These are phyloP conservation scores for Oxyruncus cristatus DNA, from an alignment of 2,113 vertebrate genomes.

Conservation along the genomic window DNA sequence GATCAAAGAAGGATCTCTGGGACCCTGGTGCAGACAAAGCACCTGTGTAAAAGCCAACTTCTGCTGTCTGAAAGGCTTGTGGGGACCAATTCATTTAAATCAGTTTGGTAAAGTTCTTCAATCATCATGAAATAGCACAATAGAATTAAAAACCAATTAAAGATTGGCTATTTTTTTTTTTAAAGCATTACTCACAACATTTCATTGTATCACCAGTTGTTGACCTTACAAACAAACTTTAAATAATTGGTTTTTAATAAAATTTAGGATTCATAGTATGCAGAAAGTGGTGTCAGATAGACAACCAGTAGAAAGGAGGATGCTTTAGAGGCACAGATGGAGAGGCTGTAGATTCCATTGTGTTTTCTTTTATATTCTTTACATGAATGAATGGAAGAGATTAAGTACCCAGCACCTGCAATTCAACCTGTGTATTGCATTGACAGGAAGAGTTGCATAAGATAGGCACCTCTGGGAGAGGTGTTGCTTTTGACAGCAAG, in stretches of 20 bases:
- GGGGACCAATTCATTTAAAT: background rate
- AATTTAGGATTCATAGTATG: background rate
- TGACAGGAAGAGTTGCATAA: background rate
- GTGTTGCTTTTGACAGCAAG: background rate
- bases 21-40: background rate
- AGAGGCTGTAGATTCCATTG: background rate
- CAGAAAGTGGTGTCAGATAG: background rate
- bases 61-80: background rate
- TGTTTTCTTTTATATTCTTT: background rate
- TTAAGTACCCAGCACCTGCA: background rate
- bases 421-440: background rate
- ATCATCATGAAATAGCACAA: background rate
- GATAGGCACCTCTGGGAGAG: background rate
- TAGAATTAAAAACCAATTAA: background rate
- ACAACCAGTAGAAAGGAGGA: background rate
- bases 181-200: background rate
- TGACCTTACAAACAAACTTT: background rate
- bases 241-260: background rate
- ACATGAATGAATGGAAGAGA: fast-evolving
- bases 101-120: background rate
- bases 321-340: background rate
- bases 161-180: background rate
- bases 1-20: background rate
- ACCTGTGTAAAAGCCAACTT: background rate
- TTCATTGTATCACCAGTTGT: background rate